Conservation (phyloP, 2,113 vertebrate genomes). For the Mellivora capensis region DNA sequence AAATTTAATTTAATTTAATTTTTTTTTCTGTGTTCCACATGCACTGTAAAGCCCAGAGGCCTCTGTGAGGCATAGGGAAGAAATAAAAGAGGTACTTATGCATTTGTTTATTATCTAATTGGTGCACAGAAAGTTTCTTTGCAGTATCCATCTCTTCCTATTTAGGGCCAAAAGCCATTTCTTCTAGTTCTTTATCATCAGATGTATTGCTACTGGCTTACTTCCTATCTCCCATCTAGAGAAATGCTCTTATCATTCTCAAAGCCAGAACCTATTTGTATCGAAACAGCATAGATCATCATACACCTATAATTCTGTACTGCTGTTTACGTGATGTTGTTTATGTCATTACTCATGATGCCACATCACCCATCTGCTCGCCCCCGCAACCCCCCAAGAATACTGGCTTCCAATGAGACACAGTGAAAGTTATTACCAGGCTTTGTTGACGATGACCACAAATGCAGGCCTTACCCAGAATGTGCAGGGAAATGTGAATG, state of each 20-base stretch:
- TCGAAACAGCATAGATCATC: neutral
- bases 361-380: too few species aligned
- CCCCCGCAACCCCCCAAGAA: neutral
- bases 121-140: neutral
- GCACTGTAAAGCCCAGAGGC: neutral
- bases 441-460: neutral
- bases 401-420: neutral
- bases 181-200: neutral
- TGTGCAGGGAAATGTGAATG: neutral
- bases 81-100: neutral
- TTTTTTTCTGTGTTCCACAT: neutral
- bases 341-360: neutral
- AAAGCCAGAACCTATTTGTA: neutral
- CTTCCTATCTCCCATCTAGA: neutral
- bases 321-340: neutral
- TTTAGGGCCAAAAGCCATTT: neutral
- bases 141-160: neutral
- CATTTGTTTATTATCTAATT: neutral
- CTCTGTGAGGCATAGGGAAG: neutral
- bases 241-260: neutral
- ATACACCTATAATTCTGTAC: neutral
- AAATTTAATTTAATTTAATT: too few species aligned
- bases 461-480: neutral
- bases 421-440: neutral
- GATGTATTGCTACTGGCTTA: neutral